These are phyloP conservation scores for Danio aesculapii DNA, from an alignment of 2,797 vertebrate species.

Conservation along the genomic window DNA sequence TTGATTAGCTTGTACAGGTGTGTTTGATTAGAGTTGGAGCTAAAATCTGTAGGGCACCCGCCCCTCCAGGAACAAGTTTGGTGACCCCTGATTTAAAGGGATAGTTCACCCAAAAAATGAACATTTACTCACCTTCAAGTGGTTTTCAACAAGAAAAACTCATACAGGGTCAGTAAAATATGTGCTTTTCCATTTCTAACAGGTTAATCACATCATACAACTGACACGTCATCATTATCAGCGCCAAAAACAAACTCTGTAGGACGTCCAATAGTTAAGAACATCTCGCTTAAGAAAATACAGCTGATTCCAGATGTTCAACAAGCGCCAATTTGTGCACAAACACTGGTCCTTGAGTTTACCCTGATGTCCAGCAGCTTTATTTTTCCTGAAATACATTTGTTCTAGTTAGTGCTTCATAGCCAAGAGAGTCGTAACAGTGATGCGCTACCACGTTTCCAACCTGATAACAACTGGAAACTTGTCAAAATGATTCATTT, in stretches of 20 bases:
- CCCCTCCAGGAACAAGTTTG: no score
- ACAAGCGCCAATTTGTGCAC: slow-evolving; percentile 14
- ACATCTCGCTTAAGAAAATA: slow-evolving; percentile 23
- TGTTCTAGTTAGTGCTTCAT: slow-evolving; percentile 13
- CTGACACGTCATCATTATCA: neutral
- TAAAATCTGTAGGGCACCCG: no score
- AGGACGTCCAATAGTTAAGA: neutral
- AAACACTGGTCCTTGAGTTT: slow-evolving; percentile 27
- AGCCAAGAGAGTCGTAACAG: slow-evolving; percentile 19
- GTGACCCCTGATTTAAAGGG: no score
- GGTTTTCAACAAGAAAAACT: no score
- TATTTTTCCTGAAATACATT: slow-evolving; percentile 14
- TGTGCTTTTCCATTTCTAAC: neutral
- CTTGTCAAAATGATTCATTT: neutral
- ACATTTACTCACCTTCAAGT: no score
- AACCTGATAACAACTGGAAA: slow-evolving; percentile 18
- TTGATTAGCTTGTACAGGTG: no score
- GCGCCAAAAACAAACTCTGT: neutral
- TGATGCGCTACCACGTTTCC: slow-evolving; percentile 28
- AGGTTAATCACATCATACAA: slow-evolving; percentile 40
- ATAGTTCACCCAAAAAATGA: no score
- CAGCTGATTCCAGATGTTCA: neutral
- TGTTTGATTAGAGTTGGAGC: no score
- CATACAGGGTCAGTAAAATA: no score
- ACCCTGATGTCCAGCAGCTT: slow-evolving; percentile 48